phyloP scores from a whole-genome alignment of 2,888 invertebrate species.

The Chorisops tibialis region DNA sequence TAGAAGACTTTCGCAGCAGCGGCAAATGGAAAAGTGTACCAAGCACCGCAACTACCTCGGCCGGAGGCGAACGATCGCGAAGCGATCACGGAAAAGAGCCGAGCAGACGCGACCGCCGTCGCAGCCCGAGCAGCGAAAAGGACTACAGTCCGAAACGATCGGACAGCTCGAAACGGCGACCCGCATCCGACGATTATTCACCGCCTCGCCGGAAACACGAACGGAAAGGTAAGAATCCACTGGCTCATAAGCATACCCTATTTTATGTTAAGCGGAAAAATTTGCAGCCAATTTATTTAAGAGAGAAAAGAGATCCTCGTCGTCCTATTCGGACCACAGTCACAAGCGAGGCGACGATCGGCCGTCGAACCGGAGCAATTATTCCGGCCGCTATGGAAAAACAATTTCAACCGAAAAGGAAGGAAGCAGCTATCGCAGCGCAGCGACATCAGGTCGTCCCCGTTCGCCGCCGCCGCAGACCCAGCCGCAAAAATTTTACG shows the following conservation, averaged over 20 bases:
- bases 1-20: constrained; percentile 35
- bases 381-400: background rate
- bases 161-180: background rate
- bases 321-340: background rate
- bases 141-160: constrained; percentile 6
- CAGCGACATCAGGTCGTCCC: background rate
- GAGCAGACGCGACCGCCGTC: background rate
- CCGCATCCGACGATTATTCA: constrained; percentile 11
- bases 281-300: constrained; percentile 16
- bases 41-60: constrained; percentile 9
- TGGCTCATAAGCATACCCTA: constrained; percentile 1
- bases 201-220: constrained; percentile 4
- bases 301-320: constrained; percentile 4
- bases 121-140: background rate
- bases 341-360: constrained; percentile 4
- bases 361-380: background rate
- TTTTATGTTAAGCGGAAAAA: constrained; percentile 19
- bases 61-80: constrained; percentile 4
- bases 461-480: background rate
- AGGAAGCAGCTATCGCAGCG: background rate
- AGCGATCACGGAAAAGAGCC: background rate
- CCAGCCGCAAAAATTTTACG: background rate
- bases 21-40: constrained; percentile 46
- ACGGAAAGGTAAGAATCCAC: constrained; percentile 15
- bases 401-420: background rate